phyloP scores from a whole-genome alignment of 2,888 invertebrate species.

The Phoronis australis region DNA sequence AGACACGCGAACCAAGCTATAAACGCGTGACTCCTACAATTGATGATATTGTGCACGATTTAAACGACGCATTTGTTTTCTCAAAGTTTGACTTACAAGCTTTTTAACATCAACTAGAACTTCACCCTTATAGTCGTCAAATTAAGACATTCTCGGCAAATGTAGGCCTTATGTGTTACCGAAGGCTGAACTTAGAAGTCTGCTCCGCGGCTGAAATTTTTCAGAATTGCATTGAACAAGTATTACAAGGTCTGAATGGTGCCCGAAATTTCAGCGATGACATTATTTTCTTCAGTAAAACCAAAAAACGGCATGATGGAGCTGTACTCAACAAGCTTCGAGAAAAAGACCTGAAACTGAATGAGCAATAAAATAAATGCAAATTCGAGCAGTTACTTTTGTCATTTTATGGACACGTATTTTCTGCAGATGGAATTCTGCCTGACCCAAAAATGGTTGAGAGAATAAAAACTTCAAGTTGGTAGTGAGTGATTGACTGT shows the following conservation, averaged over 20 bases:
- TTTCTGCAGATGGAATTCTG: no score
- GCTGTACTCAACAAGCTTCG: slow-evolving; percentile 7
- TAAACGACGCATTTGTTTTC: slow-evolving; percentile 18
- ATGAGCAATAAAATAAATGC: slow-evolving; percentile 11
- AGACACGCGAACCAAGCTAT: no score
- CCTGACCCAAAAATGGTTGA: slow-evolving; percentile 2
- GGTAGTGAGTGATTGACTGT: no score
- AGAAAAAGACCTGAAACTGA: slow-evolving; percentile 10
- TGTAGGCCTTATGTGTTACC: slow-evolving; percentile 15
- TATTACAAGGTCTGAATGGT: slow-evolving; percentile 4
- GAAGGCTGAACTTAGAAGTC: slow-evolving; percentile 11
- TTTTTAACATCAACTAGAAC: slow-evolving; percentile 16
- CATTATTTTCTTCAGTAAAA: slow-evolving; percentile 7
- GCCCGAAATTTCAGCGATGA: slow-evolving; percentile 10
- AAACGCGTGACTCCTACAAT: slow-evolving; percentile 21
- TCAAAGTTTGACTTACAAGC: slow-evolving; percentile 17
- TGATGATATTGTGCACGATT: slow-evolving; percentile 18
- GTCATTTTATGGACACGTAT: slow-evolving; percentile 3
- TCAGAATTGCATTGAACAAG: slow-evolving; percentile 5
- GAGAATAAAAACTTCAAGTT: no score
- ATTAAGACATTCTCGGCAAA: no score
- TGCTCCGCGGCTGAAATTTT: slow-evolving; percentile 7
- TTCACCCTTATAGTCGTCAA: slow-evolving; percentile 11
- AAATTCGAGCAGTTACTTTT: slow-evolving; percentile 3
- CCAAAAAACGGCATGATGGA: slow-evolving; percentile 7